Percentiles rank a stretch among this genome's conserved stretches.
These are phyloP conservation scores for Camponotus vicinus DNA, from an alignment of 1,140 invertebrate species.

Conservation along the genomic window DNA sequence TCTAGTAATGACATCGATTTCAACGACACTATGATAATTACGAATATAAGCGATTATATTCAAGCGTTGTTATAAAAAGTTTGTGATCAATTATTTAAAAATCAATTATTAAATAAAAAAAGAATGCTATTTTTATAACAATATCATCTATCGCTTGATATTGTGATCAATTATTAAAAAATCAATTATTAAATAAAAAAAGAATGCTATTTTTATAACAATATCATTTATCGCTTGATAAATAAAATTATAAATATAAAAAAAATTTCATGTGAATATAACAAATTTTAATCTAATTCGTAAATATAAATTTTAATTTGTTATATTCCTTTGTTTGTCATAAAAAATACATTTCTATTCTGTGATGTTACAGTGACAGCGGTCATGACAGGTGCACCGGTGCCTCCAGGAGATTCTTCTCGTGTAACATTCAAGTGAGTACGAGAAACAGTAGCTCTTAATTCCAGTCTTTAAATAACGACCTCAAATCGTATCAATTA, in stretches of 20 bases:
- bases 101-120: no score
- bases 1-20: slow-evolving; percentile 7
- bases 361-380: slow-evolving; percentile 85
- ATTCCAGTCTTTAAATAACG: background rate
- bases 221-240: background rate
- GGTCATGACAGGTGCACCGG: slow-evolving; percentile 90
- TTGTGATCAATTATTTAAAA: background rate
- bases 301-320: no score
- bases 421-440: slow-evolving; percentile 94
- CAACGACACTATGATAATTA: background rate
- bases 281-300: background rate
- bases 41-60: background rate
- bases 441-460: background rate
- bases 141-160: background rate
- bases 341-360: slow-evolving; percentile 12
- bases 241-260: background rate
- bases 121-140: background rate
- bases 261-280: background rate
- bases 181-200: no score
- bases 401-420: slow-evolving; percentile 93
- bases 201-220: background rate
- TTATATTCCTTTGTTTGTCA: background rate
- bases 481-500: slow-evolving; percentile 1
- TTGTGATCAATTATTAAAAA: background rate
- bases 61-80: background rate